Evolutionary conservation across 2,888 invertebrate species (phyloP).

Genomic region (Macrosoma leucophasiata): DNA sequence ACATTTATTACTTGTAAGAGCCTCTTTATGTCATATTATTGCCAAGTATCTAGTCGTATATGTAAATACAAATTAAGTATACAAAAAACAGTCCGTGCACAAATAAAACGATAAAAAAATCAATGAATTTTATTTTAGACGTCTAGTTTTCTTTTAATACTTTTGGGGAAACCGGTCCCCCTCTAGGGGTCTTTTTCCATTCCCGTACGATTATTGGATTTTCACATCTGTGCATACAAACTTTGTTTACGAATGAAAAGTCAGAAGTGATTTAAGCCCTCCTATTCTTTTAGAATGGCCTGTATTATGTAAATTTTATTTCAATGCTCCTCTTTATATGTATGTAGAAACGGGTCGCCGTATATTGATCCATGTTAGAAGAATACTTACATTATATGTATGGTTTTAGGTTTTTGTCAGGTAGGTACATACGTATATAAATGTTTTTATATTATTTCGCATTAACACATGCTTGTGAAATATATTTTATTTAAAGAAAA

Average conservation of each 20-base stretch:
- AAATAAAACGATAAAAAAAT: slow-evolving; percentile 43
- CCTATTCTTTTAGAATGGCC: slow-evolving; percentile 6
- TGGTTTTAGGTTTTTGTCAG: too few species aligned
- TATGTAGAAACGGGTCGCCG: too few species aligned
- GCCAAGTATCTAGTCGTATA: slow-evolving; percentile 49
- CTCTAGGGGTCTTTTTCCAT: slow-evolving; percentile 44
- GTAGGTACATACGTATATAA: too few species aligned
- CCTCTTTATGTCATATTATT: slow-evolving; percentile 55
- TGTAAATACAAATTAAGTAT: slow-evolving; percentile 32
- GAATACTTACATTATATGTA: too few species aligned
- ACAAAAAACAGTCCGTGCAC: slow-evolving; percentile 20
- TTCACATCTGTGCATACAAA: slow-evolving; percentile 62
- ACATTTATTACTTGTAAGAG: slow-evolving; percentile 64
- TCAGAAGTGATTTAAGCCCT: slow-evolving; percentile 49
- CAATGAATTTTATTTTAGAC: slow-evolving; percentile 66
- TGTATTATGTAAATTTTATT: slow-evolving; percentile 9
- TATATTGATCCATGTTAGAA: too few species aligned
- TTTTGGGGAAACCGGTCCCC: slow-evolving; percentile 61
- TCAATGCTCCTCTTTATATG: background rate
- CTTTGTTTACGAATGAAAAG: slow-evolving; percentile 60
- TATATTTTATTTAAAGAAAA: too few species aligned
- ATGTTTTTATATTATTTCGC: too few species aligned
- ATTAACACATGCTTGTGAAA: too few species aligned
- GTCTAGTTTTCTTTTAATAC: slow-evolving; percentile 42
- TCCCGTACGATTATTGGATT: slow-evolving; percentile 65